phyloP scores from a whole-genome alignment of 92 coral and sea anemone genomes.

The Epizoanthus fatuus region DNA sequence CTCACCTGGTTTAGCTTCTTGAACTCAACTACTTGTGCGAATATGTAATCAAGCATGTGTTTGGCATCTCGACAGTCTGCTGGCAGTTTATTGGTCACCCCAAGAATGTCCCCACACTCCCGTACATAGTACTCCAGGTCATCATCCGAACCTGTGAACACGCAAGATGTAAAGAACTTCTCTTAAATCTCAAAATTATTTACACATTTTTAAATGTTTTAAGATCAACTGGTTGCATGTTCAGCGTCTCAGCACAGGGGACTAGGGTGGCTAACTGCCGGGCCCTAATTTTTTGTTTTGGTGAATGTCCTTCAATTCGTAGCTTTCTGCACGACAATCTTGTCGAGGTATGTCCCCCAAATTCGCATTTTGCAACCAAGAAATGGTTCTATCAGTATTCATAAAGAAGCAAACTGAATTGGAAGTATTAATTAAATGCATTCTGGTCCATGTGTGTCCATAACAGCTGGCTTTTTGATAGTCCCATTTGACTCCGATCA shows the following conservation, averaged over 20 bases:
- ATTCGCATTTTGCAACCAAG: no score
- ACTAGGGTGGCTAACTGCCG: no score
- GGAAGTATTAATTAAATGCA: no score
- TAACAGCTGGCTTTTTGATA: no score
- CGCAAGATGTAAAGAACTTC: not conserved
- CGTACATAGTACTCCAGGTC: conserved; percentile 97
- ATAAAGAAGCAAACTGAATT: not conserved
- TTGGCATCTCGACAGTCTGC: conserved; percentile 92
- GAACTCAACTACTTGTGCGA: conserved; percentile 97
- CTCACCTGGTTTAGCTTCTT: conserved; percentile 97
- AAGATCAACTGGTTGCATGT: no score
- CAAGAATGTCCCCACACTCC: conserved; percentile 98
- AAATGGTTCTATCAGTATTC: not conserved
- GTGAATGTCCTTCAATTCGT: not conserved
- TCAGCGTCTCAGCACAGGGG: no score
- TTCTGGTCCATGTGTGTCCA: no score
- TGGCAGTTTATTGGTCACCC: conserved; percentile 91
- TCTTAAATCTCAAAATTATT: not conserved
- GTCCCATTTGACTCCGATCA: no score
- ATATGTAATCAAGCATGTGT: conserved; percentile 95
- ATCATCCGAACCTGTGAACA: conserved; percentile 85
- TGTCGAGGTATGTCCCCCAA: no score
- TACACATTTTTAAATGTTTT: no score
- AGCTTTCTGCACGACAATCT: not conserved
- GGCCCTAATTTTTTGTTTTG: no score